A percentile compares a stretch with the other conserved stretches of the same genome.
phyloP scores from a whole-genome alignment of 2,797 vertebrate species.

The Lithobates sylvaticus region DNA sequence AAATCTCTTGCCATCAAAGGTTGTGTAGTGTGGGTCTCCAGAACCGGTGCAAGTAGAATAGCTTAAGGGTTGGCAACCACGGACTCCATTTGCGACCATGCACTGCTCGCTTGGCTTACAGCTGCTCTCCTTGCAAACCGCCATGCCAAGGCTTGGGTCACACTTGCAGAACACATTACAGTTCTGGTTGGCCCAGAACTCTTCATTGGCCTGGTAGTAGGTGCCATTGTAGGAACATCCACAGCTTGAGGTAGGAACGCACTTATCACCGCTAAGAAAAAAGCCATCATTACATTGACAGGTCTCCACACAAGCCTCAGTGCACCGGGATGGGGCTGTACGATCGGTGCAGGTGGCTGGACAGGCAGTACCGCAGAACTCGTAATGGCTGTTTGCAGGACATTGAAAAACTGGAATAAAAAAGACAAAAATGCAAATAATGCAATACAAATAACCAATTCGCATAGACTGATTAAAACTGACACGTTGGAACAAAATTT shows the following conservation, averaged over 20 bases:
- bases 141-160: conserved; percentile 63
- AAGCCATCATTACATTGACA: conserved; percentile 80
- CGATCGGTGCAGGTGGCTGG: conserved; percentile 73
- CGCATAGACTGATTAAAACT: too few relatives aligned
- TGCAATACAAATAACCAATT: too few relatives aligned
- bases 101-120: conserved; percentile 76
- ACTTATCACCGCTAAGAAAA: conserved; percentile 76
- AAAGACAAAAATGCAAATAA: too few relatives aligned
- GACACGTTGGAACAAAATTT: too few relatives aligned
- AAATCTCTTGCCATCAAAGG: conserved; percentile 77
- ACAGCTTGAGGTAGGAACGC: conserved; percentile 73
- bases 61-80: conserved; percentile 71
- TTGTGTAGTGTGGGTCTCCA: conserved; percentile 79
- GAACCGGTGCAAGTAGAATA: conserved; percentile 71
- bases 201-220: conserved; percentile 76
- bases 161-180: conserved; percentile 77
- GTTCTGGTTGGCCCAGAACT: conserved; percentile 73
- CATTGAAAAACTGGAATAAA: conserved; percentile 78
- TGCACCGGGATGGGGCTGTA: conserved; percentile 62
- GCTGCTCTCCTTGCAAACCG: conserved; percentile 70
- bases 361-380: conserved; percentile 78
- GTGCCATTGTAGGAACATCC: conserved; percentile 77
- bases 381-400: conserved; percentile 80
- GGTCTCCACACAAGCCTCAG: conserved; percentile 72
- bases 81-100: conserved; percentile 68